Base-by-base conservation (phyloP, 2,888 invertebrate species). In the Nomada ferruginata region DNA sequence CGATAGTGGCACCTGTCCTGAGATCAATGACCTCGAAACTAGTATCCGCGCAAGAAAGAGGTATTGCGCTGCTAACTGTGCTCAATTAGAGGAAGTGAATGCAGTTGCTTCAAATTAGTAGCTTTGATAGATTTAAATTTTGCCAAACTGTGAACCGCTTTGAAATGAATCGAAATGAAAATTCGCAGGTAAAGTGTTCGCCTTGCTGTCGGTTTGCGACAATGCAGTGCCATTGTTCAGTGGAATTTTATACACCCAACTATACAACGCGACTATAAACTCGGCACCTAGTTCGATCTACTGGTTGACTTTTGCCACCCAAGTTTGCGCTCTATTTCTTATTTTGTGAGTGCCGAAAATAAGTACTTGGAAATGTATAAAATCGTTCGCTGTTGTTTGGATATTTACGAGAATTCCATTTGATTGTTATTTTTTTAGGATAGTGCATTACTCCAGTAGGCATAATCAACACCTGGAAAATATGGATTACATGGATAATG, bases 11-110 rank as follows among this genome's bases (percentile, higher is more conserved):
- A 0, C 97, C 97, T 0, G 96, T 97, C 76, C 95, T 97, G 77
- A 95, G 97, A n/a, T 96, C 97, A 0, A 96, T 97, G 95, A 96
- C 96, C 0, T 97, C 97, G 0, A 97, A 97, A 94, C 95, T 97
- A 36, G 95, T 97, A 44, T 95, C 96, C 0, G 93, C 95, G 0
- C 94, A 95, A 53, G 97, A 97, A 91, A 95, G 97, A 94, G 97
- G 97, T 95, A 92, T 9, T n/a, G 4, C 47, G 47, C 13, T 15
- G 15, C 2, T 10, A 15, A 47, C 13, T 13, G 47, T 15, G 47
- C 15, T 0, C 47, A 15, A 15, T 47, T 10, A 44, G 44, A 44
- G 44, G 10, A 44, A 44, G 5, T 11, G 13, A 10, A 44, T 5
- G 3, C 29, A 36, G 36, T 36, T 36, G 7, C 36, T 36, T 7